Evolutionary conservation across 2,797 vertebrate genomes (phyloP), one percentile per base, ranked within the genome.

Genomic region (Toxotes lorentzi): DNA sequence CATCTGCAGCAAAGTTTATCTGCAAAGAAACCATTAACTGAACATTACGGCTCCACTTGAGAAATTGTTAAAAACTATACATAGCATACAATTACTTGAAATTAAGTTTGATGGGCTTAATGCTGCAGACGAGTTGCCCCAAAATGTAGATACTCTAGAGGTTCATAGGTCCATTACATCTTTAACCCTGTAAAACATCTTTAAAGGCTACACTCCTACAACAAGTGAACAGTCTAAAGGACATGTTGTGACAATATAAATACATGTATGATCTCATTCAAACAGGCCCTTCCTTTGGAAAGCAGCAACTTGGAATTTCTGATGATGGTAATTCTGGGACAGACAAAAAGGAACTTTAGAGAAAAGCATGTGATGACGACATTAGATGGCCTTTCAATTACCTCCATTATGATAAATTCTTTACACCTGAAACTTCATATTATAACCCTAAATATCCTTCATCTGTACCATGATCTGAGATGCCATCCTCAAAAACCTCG

Each of bases 361-460:
- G 24, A 19, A 48, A 63, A 43, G 3, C 30, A 65, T 51, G 16
- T 2, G 27, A 19, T 32, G 23, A 23, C 19, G 27, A 27, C 11
- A 10, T 13, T 27, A 41, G 6, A 63, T 30, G 5, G 56, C 1
- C 51, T 57, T 80, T 69, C 17, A 67, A 60, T 13, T 48, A 19
- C 70, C 47, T 7, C 7, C 1, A 4, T 40, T 32, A 66, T 19
- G 21, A 63, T 48, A 38, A 48, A 61, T 61, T 9, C 8, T 65
- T 60, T 65, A 40, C 17, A 67, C 32, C 35, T 8, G 9, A 7
- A 56, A 59, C 41, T 32, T 75, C 11, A 70, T 56, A 43, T 47
- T 27, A 43, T 48, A 45, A 65, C 68, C 59, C 41, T 56, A 73
- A 40, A 62, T 54, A 64, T 74, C 79, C 67, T 73, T 81, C 66